Evolutionary conservation across 2,113 vertebrate genomes (phyloP).

Genomic region (Salvelinus alpinus): DNA sequence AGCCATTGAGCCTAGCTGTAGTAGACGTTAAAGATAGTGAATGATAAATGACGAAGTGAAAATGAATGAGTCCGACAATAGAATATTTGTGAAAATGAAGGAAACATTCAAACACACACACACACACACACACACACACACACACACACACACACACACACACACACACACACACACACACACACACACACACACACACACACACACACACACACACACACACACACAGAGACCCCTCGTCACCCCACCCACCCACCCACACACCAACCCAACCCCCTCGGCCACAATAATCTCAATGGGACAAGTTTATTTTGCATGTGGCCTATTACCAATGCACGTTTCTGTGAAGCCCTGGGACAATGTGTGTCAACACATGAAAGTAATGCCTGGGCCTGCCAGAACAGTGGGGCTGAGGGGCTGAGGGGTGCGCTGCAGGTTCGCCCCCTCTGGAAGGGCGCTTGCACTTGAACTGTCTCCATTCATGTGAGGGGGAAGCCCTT

Average conservation of each 20-base stretch:
- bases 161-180: not conserved
- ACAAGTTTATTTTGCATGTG: constrained; percentile 55
- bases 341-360: constrained; percentile 49
- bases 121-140: not conserved
- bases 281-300: constrained; percentile 42
- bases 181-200: not conserved
- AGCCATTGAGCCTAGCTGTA: not conserved
- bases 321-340: constrained; percentile 42
- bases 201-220: not conserved
- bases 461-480: constrained; percentile 80
- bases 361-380: constrained; percentile 59
- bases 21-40: not conserved
- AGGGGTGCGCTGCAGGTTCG: constrained; percentile 47
- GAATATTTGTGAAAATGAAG: not conserved
- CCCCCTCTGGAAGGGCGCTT: constrained; percentile 56
- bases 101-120: too few relatives aligned
- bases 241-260: not conserved
- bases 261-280: constrained; percentile 11
- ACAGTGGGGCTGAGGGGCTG: constrained; percentile 57
- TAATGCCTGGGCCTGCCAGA: constrained; percentile 42
- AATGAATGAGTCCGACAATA: not conserved
- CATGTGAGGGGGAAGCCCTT: constrained; percentile 62
- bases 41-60: not conserved
- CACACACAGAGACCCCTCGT: not conserved
- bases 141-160: not conserved